These are phyloP conservation scores for Epinephelus moara DNA, from an alignment of 2,113 vertebrate genomes.

Conservation along the genomic window DNA sequence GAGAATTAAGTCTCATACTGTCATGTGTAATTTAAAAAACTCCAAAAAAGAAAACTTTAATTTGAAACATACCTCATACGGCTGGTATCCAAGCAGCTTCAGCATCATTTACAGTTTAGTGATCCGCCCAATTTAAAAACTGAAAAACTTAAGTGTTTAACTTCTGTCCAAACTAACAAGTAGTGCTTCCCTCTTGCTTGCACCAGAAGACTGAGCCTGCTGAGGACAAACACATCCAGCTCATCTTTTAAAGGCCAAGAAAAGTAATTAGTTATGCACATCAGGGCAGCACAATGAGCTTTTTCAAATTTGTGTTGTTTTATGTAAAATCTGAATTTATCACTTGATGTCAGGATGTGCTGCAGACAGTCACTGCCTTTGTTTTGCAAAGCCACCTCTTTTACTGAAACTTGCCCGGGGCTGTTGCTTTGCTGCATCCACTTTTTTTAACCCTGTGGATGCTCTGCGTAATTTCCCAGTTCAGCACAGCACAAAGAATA, in stretches of 20 bases:
- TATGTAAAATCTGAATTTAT: slow-evolving; percentile 88
- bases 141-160: not conserved
- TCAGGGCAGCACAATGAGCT: slow-evolving; percentile 87
- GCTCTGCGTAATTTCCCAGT: slow-evolving; percentile 23
- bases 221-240: slow-evolving; percentile 59
- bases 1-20: not conserved
- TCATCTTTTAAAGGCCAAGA: slow-evolving; percentile 88
- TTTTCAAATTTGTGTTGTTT: slow-evolving; percentile 86
- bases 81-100: slow-evolving; percentile 94
- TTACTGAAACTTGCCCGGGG: slow-evolving; percentile 88
- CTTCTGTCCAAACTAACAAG: slow-evolving; percentile 12
- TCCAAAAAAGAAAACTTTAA: not conserved
- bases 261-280: slow-evolving; percentile 91
- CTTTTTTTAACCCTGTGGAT: slow-evolving; percentile 83
- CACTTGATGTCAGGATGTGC: slow-evolving; percentile 91
- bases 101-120: slow-evolving; percentile 83
- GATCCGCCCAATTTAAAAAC: slow-evolving; percentile 25
- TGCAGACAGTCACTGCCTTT: slow-evolving; percentile 91
- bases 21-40: not conserved
- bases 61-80: slow-evolving; percentile 89
- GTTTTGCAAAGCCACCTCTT: slow-evolving; percentile 88
- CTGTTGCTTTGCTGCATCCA: slow-evolving; percentile 86
- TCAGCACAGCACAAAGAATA: slow-evolving; percentile 47
- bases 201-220: slow-evolving; percentile 41
- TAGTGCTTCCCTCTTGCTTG: slow-evolving; percentile 39